Evolutionary conservation across 2,797 vertebrate genomes (phyloP).

Genomic region (Parauchenoglanis punctatus): DNA sequence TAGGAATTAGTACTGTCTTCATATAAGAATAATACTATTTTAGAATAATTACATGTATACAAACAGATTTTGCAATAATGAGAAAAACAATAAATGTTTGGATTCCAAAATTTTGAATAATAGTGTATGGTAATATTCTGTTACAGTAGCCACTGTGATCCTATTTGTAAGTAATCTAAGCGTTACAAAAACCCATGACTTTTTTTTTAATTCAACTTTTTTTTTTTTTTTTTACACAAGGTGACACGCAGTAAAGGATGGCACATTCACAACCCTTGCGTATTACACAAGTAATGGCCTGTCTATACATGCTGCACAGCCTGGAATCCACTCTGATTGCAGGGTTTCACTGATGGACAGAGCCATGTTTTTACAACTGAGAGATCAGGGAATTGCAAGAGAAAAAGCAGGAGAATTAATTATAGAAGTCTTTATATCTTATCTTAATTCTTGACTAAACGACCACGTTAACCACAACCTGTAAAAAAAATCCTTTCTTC

Average conservation of each 20-base stretch:
- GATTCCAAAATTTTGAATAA: neutral
- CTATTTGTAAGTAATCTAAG: neutral
- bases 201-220: neutral
- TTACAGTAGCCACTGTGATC: neutral
- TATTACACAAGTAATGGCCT: slow-evolving; percentile 63
- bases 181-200: neutral
- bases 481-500: slow-evolving; percentile 60
- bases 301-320: slow-evolving; percentile 71
- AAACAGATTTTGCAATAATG: neutral
- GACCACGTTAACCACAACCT: neutral
- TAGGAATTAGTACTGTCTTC: too few relatives aligned
- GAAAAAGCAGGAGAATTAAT: slow-evolving; percentile 29
- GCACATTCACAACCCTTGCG: slow-evolving; percentile 49
- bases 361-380: slow-evolving; percentile 58
- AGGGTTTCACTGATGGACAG: slow-evolving; percentile 75
- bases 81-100: neutral
- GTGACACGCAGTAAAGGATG: slow-evolving; percentile 12
- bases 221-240: neutral
- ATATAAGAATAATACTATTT: neutral
- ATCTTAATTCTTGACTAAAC: slow-evolving; percentile 30
- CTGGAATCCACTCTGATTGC: slow-evolving; percentile 80
- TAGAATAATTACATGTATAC: neutral
- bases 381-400: slow-evolving; percentile 40
- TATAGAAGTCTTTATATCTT: slow-evolving; percentile 24
- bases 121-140: neutral